These are phyloP conservation scores for Lasioglossum pauxillum DNA, from an alignment of 2,888 invertebrate species.

Conservation along the genomic window DNA sequence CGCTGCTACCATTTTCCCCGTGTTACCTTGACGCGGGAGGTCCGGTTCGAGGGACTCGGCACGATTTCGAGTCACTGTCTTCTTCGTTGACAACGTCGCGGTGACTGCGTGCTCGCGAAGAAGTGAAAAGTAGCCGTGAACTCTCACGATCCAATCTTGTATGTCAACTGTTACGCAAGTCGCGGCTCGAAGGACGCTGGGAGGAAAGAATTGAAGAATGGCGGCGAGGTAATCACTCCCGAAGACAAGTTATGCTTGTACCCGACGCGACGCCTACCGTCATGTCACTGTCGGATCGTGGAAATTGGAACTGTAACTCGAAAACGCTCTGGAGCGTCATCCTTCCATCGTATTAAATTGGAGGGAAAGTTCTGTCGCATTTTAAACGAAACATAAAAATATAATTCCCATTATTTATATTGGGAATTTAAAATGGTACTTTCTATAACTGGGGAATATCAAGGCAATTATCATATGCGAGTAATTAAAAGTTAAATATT, in stretches of 20 bases:
- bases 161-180: slow-evolving; percentile 47
- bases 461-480: too few species aligned
- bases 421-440: too few species aligned
- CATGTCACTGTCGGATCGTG: background rate
- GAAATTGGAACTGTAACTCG: background rate
- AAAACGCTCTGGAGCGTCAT: background rate
- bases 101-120: slow-evolving; percentile 12
- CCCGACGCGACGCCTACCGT: background rate
- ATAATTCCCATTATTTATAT: too few species aligned
- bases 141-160: slow-evolving; percentile 55
- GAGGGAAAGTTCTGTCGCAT: too few species aligned
- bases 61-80: background rate
- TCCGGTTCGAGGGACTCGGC: background rate
- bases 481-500: too few species aligned
- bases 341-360: background rate
- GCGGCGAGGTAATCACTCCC: background rate
- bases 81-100: background rate
- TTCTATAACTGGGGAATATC: too few species aligned
- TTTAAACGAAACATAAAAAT: too few species aligned
- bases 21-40: background rate
- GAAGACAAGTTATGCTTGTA: background rate
- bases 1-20: background rate
- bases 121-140: slow-evolving; percentile 69
- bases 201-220: background rate
- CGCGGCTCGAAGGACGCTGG: slow-evolving; percentile 11